Evolutionary conservation across 2,888 invertebrate genomes (phyloP).

Genomic region (Cataglyphis cursor): DNA sequence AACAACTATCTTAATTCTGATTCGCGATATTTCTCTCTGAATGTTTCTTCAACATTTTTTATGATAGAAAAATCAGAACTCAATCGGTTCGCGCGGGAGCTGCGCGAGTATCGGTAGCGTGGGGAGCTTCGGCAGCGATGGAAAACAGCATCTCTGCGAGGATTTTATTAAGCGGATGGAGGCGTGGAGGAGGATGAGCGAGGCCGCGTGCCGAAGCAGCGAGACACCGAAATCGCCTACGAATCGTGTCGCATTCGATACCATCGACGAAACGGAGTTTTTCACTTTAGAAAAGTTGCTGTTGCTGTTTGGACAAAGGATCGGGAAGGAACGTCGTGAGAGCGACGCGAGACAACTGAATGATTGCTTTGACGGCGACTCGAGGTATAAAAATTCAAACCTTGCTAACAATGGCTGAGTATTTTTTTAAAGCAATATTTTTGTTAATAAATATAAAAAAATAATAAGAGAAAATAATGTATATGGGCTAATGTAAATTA

Average conservation of each 20-base stretch:
- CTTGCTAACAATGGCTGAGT: background rate
- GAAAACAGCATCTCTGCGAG: slow-evolving; percentile 91
- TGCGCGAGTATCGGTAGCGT: slow-evolving; percentile 62
- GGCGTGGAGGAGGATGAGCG: slow-evolving; percentile 94
- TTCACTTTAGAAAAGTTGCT: slow-evolving; percentile 89
- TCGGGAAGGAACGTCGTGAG: slow-evolving; percentile 89
- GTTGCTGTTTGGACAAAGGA: slow-evolving; percentile 84
- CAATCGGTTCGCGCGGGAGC: slow-evolving; percentile 39
- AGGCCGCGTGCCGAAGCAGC: slow-evolving; percentile 88
- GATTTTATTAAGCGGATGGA: slow-evolving; percentile 95
- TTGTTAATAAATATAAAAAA: slow-evolving; percentile 7
- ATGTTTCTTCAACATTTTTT: background rate
- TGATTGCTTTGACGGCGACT: slow-evolving; percentile 90
- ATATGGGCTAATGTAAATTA: background rate
- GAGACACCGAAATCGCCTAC: slow-evolving; percentile 72
- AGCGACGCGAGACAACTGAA: slow-evolving; percentile 89
- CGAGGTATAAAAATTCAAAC: slow-evolving; percentile 85
- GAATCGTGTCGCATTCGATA: slow-evolving; percentile 25
- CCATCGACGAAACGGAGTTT: slow-evolving; percentile 87
- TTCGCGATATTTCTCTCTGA: background rate
- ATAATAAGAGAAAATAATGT: background rate
- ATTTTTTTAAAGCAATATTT: background rate
- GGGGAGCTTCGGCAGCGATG: slow-evolving; percentile 82
- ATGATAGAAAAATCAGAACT: slow-evolving; percentile 53
- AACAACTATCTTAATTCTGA: background rate